Conservation (phyloP, 2,113 vertebrate species). For the Fulmarus glacialis region DNA sequence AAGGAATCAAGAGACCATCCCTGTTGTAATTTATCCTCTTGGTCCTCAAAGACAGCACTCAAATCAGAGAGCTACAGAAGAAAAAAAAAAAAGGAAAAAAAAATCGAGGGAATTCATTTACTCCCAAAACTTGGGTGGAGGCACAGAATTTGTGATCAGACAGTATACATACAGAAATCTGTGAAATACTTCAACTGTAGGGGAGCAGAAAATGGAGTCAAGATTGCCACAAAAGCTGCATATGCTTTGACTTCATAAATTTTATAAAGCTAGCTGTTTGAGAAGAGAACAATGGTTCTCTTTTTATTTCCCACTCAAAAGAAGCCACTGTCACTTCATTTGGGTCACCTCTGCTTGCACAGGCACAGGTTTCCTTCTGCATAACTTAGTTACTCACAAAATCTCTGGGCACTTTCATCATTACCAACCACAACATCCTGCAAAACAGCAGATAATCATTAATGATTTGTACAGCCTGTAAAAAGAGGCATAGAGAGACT, state of each 20-base stretch:
- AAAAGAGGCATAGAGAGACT: not conserved
- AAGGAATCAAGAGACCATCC: not conserved
- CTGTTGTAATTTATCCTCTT: not conserved
- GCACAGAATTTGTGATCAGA: not conserved
- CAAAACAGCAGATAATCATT: not conserved
- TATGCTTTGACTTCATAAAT: not conserved
- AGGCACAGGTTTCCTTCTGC: not conserved
- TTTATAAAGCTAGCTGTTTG: not conserved
- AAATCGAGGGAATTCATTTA: not conserved
- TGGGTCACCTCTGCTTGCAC: not conserved
- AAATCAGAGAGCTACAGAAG: not conserved
- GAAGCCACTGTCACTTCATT: not conserved
- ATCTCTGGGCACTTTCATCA: not conserved
- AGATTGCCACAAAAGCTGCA: not conserved
- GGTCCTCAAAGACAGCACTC: not conserved
- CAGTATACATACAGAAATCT: not conserved
- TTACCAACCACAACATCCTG: conserved; percentile 34
- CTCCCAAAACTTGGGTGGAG: not conserved
- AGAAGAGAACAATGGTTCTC: not conserved
- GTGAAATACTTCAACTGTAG: not conserved
- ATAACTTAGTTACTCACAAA: not conserved
- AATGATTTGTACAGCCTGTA: not conserved
- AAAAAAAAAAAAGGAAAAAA: not conserved
- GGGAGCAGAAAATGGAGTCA: not conserved
- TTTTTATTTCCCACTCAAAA: not conserved